Conservation (phyloP, 2,797 vertebrate species). For the Molossus alvarezi region DNA sequence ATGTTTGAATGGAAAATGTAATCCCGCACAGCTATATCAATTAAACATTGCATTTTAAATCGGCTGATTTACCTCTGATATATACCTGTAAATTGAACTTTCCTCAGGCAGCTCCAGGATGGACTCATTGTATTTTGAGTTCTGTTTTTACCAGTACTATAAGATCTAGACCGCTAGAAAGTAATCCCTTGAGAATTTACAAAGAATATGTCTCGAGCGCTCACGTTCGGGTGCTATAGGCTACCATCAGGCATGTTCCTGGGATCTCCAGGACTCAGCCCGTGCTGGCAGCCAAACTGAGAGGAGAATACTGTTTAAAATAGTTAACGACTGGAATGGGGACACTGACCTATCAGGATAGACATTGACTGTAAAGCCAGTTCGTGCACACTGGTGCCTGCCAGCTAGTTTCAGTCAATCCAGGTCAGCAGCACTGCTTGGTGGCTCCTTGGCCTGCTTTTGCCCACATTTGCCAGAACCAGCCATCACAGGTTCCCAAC, state of each 20-base stretch:
- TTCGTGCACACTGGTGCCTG: background rate
- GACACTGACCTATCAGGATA: background rate
- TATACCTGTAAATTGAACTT: background rate
- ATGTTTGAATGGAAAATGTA: constrained; percentile 35
- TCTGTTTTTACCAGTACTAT: background rate
- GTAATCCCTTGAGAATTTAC: background rate
- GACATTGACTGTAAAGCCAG: background rate
- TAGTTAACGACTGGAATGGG: background rate
- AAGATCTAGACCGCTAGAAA: background rate
- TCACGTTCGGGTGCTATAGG: background rate
- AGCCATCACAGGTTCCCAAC: background rate
- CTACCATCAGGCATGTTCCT: background rate
- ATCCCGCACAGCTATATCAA: background rate
- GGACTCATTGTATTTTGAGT: background rate
- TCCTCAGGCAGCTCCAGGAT: background rate
- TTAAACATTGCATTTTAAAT: constrained; percentile 27
- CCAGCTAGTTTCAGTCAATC: background rate
- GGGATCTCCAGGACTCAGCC: background rate
- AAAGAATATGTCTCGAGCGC: background rate
- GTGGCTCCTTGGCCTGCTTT: background rate
- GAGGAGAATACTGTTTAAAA: background rate
- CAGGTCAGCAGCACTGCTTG: background rate
- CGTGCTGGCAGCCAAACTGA: background rate
- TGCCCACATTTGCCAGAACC: background rate
- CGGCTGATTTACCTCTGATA: background rate